Conservation (phyloP, 2,888 invertebrate genomes). For the Phortica magna region DNA sequence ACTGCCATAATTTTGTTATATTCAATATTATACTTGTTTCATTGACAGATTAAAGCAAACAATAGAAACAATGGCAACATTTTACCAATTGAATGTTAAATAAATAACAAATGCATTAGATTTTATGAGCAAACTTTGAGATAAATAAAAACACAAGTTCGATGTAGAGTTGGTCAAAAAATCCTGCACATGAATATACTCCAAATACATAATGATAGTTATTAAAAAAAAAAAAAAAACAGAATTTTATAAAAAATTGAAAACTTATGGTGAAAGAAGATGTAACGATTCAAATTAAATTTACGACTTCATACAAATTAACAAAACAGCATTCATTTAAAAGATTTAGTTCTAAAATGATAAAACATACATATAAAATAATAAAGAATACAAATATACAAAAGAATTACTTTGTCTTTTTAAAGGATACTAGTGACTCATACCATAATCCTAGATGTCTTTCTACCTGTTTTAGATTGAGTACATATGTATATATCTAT, state of each 20-base stretch:
- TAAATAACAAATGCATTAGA: too few species aligned
- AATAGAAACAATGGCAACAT: not conserved
- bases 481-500: too few species aligned
- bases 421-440: too few species aligned
- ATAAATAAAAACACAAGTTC: conserved; percentile 6
- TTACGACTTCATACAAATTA: conserved; percentile 3
- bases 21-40: too few species aligned
- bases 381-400: conserved; percentile 5
- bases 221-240: not conserved
- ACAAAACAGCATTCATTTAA: not conserved
- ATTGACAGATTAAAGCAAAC: not conserved
- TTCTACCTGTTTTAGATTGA: too few species aligned
- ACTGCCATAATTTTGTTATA: too few species aligned
- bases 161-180: not conserved
- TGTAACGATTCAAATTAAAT: not conserved
- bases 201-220: not conserved
- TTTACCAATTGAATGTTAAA: not conserved
- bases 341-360: not conserved
- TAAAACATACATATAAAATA: conserved; percentile 1
- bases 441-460: too few species aligned
- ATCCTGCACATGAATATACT: conserved; percentile 6
- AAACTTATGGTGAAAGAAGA: not conserved
- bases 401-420: not conserved
- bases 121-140: not conserved
- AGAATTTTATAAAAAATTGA: not conserved